phyloP scores from a whole-genome alignment of 2,113 vertebrate genomes.

The Mastomys natalensis region DNA sequence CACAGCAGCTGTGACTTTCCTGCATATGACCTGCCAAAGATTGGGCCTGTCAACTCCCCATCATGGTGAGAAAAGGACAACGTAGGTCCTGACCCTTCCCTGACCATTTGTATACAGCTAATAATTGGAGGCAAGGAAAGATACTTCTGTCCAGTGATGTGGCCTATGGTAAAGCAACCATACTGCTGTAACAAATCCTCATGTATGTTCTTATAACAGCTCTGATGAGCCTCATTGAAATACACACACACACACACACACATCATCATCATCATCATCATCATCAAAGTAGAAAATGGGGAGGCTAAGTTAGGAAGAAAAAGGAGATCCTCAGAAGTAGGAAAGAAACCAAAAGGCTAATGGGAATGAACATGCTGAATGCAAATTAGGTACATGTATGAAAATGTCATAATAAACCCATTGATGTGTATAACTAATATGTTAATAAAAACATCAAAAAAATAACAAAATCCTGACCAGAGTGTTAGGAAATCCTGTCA shows the following conservation, averaged over 20 bases:
- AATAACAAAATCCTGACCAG: slow-evolving; percentile 22
- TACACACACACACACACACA: neutral
- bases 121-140: neutral
- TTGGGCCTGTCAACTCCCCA: neutral
- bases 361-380: neutral
- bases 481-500: slow-evolving; percentile 4
- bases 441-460: neutral
- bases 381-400: neutral
- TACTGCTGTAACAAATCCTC: neutral
- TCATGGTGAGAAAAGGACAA: neutral
- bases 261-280: neutral
- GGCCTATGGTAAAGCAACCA: neutral
- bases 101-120: neutral
- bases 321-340: neutral
- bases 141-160: neutral
- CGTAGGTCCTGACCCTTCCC: neutral
- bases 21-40: neutral
- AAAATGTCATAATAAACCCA: neutral
- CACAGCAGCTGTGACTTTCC: neutral
- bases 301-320: neutral
- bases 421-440: neutral
- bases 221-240: too few relatives aligned
- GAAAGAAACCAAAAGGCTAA: neutral
- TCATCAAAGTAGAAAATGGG: neutral
- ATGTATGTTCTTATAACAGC: neutral